Evolutionary conservation across 2,888 invertebrate species (phyloP), one percentile per base, ranked within the genome.

Genomic region (Drosophila tanythrix): DNA sequence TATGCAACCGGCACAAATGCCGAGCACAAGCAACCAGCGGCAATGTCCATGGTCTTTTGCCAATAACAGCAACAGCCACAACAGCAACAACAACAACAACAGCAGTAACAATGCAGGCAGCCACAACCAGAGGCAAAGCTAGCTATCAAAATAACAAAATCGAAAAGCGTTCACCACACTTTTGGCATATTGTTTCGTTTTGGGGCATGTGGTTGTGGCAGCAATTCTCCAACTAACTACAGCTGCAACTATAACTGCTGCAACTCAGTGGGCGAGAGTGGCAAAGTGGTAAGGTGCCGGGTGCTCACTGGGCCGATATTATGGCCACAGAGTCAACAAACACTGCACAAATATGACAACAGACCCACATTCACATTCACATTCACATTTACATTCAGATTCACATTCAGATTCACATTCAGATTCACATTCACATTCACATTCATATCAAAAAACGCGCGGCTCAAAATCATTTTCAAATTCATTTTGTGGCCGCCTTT

Each of bases 91-190:
- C 6, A 27, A 18, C 33, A 55, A 11, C 3, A 64, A 50, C 43
- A 50, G 35, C 46, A 68, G 53, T 62, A 77, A 79, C 70, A 73
- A 67, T 63, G 73, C 55, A 78, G 70, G 62, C 43, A 59, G 64
- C 73, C 73, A 29, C 78, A 77, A 66, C 63, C 71, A 69, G 59
- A 65, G 53, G 67, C 65, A 71, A 55, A 52, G 58, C 58, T 51
- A 68, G 74, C 83, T 83, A 81, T 83, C 82, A 78, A 83, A 90
- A 86, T 88, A 83, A 88, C 82, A 74, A 78, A 78, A 86, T 79
- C 71, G 71, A 79, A 85, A 78, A 74, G 60, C 76, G 64, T 74
- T 76, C 51, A 71, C 78, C 74, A 69, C 88, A 81, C 78, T 83
- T 73, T 74, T 80, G 64, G 68, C 73, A 78, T 78, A 76, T 86